Evolutionary conservation across 2,797 vertebrate genomes (phyloP).

Genomic region (Poeciliopsis infans): DNA sequence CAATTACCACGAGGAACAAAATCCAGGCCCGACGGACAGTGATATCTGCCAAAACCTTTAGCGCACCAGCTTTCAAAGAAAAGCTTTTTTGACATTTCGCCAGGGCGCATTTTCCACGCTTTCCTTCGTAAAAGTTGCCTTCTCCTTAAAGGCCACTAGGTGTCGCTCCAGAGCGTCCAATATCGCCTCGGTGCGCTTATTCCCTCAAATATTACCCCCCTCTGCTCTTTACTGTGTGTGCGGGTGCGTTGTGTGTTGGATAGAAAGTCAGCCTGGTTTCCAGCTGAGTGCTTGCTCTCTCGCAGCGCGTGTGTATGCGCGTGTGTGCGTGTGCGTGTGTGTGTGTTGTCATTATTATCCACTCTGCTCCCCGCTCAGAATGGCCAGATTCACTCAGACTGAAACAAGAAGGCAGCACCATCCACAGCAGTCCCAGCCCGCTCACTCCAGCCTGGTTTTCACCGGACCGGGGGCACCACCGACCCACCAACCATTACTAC

Average conservation of each 20-base stretch:
- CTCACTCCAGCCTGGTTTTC: slow-evolving; percentile 88
- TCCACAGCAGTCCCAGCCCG: slow-evolving; percentile 85
- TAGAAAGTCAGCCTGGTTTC: slow-evolving; percentile 87
- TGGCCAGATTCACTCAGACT: slow-evolving; percentile 97
- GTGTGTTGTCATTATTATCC: slow-evolving; percentile 88
- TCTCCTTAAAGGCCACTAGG: slow-evolving; percentile 53
- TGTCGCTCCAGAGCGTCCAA: slow-evolving; percentile 78
- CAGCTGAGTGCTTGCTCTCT: slow-evolving; percentile 86
- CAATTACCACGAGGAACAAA: neutral
- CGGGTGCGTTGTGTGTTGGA: slow-evolving; percentile 75
- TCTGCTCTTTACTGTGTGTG: slow-evolving; percentile 51
- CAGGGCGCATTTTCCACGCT: neutral
- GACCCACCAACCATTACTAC: slow-evolving; percentile 80
- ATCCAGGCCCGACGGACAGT: neutral
- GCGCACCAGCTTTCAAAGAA: neutral
- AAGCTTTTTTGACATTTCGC: neutral
- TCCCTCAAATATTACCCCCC: slow-evolving; percentile 52
- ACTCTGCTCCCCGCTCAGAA: slow-evolving; percentile 90
- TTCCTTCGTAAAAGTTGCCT: slow-evolving; percentile 10
- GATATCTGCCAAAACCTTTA: neutral
- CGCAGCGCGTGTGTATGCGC: slow-evolving; percentile 64
- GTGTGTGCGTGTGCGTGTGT: slow-evolving; percentile 59
- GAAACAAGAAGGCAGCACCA: slow-evolving; percentile 91
- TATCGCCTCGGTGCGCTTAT: slow-evolving; percentile 34
- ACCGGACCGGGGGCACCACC: slow-evolving; percentile 86